A percentile compares a stretch with the other conserved stretches of the same genome.
These are phyloP conservation scores for Leptinotarsa defecta DNA, from an alignment of 1,140 invertebrate species.

Conservation along the genomic window DNA sequence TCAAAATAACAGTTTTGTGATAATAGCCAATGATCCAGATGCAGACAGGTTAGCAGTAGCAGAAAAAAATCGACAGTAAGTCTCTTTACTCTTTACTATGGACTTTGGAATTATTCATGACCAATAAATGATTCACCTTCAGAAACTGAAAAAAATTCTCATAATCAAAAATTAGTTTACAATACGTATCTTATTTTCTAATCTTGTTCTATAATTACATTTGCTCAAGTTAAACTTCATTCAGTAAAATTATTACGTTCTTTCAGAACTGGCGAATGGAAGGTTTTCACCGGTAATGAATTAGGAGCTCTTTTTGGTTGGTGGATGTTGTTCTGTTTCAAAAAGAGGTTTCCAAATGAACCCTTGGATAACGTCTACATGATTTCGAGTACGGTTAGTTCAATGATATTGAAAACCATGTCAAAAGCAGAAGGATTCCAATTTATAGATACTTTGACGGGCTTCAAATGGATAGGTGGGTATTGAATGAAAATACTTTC, in stretches of 20 bases:
- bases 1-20: constrained; percentile 69
- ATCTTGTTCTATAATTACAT: no score
- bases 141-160: no score
- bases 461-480: constrained; percentile 98
- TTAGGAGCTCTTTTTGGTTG: constrained; percentile 93
- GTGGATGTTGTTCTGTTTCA: constrained; percentile 79
- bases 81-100: constrained; percentile 1
- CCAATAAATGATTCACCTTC: no score
- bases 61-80: constrained; percentile 68
- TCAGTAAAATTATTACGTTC: neutral
- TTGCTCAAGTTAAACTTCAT: no score
- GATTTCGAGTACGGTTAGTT: constrained; percentile 94
- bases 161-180: no score
- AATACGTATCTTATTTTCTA: no score
- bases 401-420: constrained; percentile 91
- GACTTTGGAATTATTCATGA: constrained; percentile 18
- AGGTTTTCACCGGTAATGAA: constrained; percentile 95
- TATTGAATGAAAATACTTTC: neutral
- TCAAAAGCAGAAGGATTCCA: constrained; percentile 80
- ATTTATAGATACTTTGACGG: constrained; percentile 95
- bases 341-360: constrained; percentile 57
- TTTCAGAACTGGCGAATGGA: constrained; percentile 75
- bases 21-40: constrained; percentile 98
- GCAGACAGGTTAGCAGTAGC: constrained; percentile 95
- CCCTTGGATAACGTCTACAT: constrained; percentile 71